Evolutionary conservation across 2,888 invertebrate species (phyloP).

Genomic region (Oscheius sp.): DNA sequence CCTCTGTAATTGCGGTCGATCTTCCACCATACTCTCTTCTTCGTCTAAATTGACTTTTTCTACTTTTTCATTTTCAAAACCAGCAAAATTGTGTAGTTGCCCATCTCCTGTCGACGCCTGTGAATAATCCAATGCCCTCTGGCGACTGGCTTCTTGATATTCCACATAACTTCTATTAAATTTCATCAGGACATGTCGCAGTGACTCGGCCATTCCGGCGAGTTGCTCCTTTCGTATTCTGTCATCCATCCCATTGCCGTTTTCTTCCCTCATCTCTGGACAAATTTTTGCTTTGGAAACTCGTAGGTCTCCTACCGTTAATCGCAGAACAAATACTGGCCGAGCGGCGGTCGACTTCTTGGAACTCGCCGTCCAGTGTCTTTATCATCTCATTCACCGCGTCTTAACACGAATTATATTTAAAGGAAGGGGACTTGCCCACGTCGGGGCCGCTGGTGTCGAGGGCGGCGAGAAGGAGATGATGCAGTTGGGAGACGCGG

Average conservation of each 20-base stretch:
- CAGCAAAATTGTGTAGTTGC: background rate
- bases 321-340: slow-evolving; percentile 5
- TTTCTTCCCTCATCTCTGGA: background rate
- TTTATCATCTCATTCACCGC: slow-evolving; percentile 10
- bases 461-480: slow-evolving; percentile 18
- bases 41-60: background rate
- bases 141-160: slow-evolving; percentile 10
- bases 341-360: slow-evolving; percentile 2
- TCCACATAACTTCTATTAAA: slow-evolving; percentile 9
- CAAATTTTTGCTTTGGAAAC: background rate
- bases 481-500: slow-evolving; percentile 18
- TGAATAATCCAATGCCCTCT: slow-evolving; percentile 12
- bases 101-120: background rate
- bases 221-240: slow-evolving; percentile 7
- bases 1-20: slow-evolving; percentile 1
- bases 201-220: background rate
- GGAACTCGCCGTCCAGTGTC: slow-evolving; percentile 19
- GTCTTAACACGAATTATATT: background rate
- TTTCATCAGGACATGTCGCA: background rate
- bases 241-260: background rate
- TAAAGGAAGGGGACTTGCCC: background rate
- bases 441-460: slow-evolving; percentile 18
- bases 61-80: background rate
- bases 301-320: slow-evolving; percentile 9
- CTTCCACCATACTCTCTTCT: background rate